phyloP scores from a whole-genome alignment of 2,888 invertebrate species.

The Leucophenga montana region DNA sequence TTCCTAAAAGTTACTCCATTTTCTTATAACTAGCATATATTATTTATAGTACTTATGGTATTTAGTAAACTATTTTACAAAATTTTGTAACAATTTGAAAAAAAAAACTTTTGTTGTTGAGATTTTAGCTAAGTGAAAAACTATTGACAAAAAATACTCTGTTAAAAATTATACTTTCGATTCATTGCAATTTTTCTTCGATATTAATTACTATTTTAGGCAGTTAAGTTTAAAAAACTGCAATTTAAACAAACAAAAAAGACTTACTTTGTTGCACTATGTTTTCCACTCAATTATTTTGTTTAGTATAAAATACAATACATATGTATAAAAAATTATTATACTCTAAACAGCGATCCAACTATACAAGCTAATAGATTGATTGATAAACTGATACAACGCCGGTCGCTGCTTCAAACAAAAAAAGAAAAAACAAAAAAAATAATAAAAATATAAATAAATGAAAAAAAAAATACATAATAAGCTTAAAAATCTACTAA shows the following conservation, averaged over 20 bases:
- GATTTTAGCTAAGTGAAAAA: neutral
- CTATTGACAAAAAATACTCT: too few relatives aligned
- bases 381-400: too few relatives aligned
- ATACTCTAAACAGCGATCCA: too few relatives aligned
- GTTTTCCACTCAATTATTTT: too few relatives aligned
- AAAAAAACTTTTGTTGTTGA: neutral
- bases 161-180: too few relatives aligned
- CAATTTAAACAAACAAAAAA: too few relatives aligned
- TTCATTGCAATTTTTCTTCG: too few relatives aligned
- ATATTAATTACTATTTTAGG: too few relatives aligned
- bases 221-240: too few relatives aligned
- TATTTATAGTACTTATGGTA: conserved; percentile 5
- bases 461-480: conserved; percentile 2
- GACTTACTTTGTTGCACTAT: too few relatives aligned
- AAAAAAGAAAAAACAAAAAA: conserved; percentile 18
- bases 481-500: conserved; percentile 8
- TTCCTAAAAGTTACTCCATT: conserved; percentile 17
- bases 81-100: too few relatives aligned
- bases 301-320: conserved; percentile 29
- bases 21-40: neutral
- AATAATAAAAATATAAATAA: conserved; percentile 15
- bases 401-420: conserved; percentile 3
- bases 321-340: conserved; percentile 19
- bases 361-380: too few relatives aligned
- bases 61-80: neutral